Base-by-base conservation (phyloP, 1,140 invertebrate species). In the Zaprionus inermis region DNA sequence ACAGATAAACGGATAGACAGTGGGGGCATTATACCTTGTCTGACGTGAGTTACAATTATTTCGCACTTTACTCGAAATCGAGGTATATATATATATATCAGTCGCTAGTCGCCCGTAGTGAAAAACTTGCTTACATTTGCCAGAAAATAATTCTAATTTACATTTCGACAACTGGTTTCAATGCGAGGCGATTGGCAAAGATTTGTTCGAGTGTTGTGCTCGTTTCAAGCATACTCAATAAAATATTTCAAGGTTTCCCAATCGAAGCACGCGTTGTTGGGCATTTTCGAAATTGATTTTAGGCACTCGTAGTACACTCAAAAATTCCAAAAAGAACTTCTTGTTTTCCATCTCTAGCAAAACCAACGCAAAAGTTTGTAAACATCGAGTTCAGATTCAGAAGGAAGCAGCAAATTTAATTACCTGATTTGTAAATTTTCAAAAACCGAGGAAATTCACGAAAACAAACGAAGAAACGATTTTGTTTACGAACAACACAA, bases 401-500 rank as follows among this genome's bases (percentile, higher is more conserved):
- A 41, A 44, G 24, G 24, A 28, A 28, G 1, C 24, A 49, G 44
- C 2, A 12, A 32, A 30, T 38, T 46, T 36, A 55, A 70, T 72
- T 72, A 72, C 70, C 70, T 72, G 55, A 44, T 44, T 59, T 60
- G 58, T 61, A 49, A 34, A 14, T 55, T 38, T 52, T 20, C 14
- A 7, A 20, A 38, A 12, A 16, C 55, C 38, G n/a, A 46, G n/a
- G 2, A 16, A 44, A 44, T 7, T 44, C 41, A 22, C 36, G 12
- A 44, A 67, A 68, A 22, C 32, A 61, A 44, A n/a, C n/a, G n/a
- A n/a, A n/a, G 22, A 32, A 67, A 59, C 30, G 36, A 69, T 38
- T 69, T 74, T 74, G 72, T 74, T 74, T 74, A 74, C 72, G 72
- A 74, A 74, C 18, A 51, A 28, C 5, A 41, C 44, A 32, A 69